These are phyloP conservation scores for Oxycera nigricornis DNA, from an alignment of 2,888 invertebrate genomes.

Conservation along the genomic window DNA sequence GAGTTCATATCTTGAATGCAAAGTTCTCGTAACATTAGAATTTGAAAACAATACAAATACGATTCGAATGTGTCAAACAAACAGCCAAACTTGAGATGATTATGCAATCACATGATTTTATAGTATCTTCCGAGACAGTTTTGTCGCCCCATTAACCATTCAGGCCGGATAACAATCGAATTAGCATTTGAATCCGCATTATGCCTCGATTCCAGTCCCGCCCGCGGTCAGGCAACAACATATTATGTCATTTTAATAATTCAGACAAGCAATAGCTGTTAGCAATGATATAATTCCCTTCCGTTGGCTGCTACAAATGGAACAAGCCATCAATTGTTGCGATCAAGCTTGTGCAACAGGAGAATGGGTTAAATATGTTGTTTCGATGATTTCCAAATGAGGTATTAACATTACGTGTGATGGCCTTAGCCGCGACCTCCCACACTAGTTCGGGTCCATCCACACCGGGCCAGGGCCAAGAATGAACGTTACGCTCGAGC, in stretches of 20 bases:
- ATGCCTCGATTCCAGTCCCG: not conserved
- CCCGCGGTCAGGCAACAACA: not conserved
- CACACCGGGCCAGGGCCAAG: not conserved
- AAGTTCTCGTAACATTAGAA: not conserved
- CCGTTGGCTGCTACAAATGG: not conserved
- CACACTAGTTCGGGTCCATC: constrained; percentile 2
- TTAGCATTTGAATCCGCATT: constrained; percentile 18
- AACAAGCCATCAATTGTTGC: constrained; percentile 11
- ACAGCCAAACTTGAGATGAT: not conserved
- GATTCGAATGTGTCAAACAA: not conserved
- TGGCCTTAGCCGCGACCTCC: not conserved
- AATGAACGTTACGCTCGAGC: not conserved
- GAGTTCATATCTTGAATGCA: too few species aligned
- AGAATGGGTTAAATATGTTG: constrained; percentile 3
- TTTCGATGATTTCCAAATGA: constrained; percentile 21
- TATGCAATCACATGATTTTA: constrained; percentile 12
- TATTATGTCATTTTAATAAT: constrained; percentile 27
- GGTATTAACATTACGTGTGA: not conserved
- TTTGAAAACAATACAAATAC: not conserved
- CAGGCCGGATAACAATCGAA: constrained; percentile 18
- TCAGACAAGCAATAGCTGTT: constrained; percentile 4
- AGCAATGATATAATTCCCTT: not conserved
- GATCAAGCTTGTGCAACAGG: not conserved
- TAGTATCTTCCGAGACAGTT: not conserved
- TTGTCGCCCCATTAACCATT: constrained; percentile 10